Base-by-base conservation (phyloP, 2,888 invertebrate species). In the Liopterus haemorrhoidalis region DNA sequence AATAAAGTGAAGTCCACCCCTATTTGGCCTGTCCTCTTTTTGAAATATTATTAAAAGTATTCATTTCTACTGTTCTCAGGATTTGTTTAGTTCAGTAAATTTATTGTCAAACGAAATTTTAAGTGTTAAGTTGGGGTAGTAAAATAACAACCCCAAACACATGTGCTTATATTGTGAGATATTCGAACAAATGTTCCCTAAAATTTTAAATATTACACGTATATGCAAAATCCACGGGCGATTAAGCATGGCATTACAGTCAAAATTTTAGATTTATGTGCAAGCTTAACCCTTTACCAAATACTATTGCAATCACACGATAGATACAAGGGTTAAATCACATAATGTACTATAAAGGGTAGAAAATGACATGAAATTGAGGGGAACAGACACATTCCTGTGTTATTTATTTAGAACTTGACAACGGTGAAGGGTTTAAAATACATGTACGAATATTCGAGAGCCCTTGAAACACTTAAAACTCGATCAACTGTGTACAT, bases 351-450 rank as follows among this genome's bases (percentile, higher is more conserved):
- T 49, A 55, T 58, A 59, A 25, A 25, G 53, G 57, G 58, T 54
- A 53, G 37, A 48, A 58, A 59, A 59, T 58, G 58, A 59, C 58
- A 57, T 55, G 58, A 60, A 60, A 60, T 61, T 61, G 58, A 57
- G 59, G 61, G 61, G 61, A 59, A 60, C 55, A 54, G 57, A 57
- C 57, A 56, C 50, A 56, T 56, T 56, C 55, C 51, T 49, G 52
- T 48, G 42, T 51, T 53, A 54, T 57, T 55, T 54, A 54, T 25
- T 25, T 25, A n/a, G 25, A n/a, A 25, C 12, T 11, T 12, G 12
- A 25, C 5, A 25, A 3, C 8, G 24, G 6, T 8, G 24, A 5
- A 5, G 25, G 2, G 25, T 25, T 25, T 25, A 12, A 11, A 11
- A 2, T n/a, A 3, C 12, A 8, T 25, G 2, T 11, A 25, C n/a